A percentile compares a stretch with the other conserved stretches of the same genome.
Evolutionary conservation across 2,888 invertebrate species (phyloP).

Genomic region (Gandaritis pyraliata): DNA sequence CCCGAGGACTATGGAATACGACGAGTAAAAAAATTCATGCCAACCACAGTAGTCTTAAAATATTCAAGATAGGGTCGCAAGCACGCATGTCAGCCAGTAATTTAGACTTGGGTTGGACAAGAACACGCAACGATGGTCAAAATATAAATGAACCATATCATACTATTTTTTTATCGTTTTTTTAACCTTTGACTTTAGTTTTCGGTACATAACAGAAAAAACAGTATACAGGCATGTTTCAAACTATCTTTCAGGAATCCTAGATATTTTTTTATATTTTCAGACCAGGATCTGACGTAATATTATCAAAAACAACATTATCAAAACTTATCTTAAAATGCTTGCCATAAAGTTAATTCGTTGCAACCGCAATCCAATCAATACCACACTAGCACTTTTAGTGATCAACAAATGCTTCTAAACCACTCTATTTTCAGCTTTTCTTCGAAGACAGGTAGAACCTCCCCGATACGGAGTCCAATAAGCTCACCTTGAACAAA

Average conservation of each 20-base stretch:
- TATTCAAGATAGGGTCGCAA: constrained; percentile 66
- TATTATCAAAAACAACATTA: no score
- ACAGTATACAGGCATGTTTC: no score
- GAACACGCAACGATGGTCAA: constrained; percentile 70
- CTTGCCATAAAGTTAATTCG: no score
- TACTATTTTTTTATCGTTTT: constrained; percentile 19
- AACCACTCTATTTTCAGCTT: background rate
- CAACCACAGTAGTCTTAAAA: constrained; percentile 66
- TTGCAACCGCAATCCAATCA: no score
- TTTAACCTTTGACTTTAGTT: constrained; percentile 9
- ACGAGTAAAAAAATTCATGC: constrained; percentile 47
- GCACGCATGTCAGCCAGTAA: constrained; percentile 70
- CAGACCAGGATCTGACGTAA: no score
- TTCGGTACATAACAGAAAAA: background rate
- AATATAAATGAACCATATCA: constrained; percentile 48
- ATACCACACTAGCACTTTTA: no score
- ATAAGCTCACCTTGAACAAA: constrained; percentile 63
- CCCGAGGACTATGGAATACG: constrained; percentile 54
- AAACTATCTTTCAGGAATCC: no score
- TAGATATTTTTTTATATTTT: no score
- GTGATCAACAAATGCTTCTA: background rate
- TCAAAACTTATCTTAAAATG: no score
- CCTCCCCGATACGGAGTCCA: constrained; percentile 36
- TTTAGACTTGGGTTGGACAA: constrained; percentile 68
- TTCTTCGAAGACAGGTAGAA: constrained; percentile 1